phyloP scores from a whole-genome alignment of 2,113 vertebrate genomes.

The Platycercus adscitus region DNA sequence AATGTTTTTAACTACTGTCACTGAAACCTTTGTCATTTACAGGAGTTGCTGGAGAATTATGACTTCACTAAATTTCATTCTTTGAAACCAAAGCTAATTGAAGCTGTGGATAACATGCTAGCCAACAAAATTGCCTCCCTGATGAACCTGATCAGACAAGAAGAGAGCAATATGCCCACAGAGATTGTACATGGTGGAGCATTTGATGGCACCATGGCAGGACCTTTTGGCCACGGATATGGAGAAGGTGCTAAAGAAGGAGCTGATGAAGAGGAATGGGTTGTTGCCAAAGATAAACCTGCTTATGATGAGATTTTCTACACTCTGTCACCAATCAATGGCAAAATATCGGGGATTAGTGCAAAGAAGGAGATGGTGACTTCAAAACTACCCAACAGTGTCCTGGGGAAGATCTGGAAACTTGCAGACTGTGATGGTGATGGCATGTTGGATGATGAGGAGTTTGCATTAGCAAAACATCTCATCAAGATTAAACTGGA shows the following conservation, averaged over 20 bases:
- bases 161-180: conserved; percentile 86
- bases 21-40: neutral
- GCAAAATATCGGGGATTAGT: conserved; percentile 92
- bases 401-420: conserved; percentile 98
- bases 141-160: conserved; percentile 91
- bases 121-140: conserved; percentile 88
- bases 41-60: conserved; percentile 92
- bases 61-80: conserved; percentile 97
- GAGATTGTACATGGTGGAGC: conserved; percentile 90
- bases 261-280: conserved; percentile 91
- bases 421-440: conserved; percentile 92
- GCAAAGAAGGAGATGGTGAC: conserved; percentile 98
- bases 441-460: conserved; percentile 96
- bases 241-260: conserved; percentile 95
- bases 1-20: neutral
- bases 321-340: conserved; percentile 91
- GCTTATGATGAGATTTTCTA: conserved; percentile 98
- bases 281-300: conserved; percentile 93
- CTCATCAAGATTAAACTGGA: conserved; percentile 96
- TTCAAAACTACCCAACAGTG: conserved; percentile 93
- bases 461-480: conserved; percentile 94
- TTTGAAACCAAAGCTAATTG: conserved; percentile 92
- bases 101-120: conserved; percentile 95
- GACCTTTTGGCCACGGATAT: conserved; percentile 93
- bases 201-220: conserved; percentile 91